Evolutionary conservation across 2,888 invertebrate species (phyloP).

Genomic region (Malthinus seriepunctatus): DNA sequence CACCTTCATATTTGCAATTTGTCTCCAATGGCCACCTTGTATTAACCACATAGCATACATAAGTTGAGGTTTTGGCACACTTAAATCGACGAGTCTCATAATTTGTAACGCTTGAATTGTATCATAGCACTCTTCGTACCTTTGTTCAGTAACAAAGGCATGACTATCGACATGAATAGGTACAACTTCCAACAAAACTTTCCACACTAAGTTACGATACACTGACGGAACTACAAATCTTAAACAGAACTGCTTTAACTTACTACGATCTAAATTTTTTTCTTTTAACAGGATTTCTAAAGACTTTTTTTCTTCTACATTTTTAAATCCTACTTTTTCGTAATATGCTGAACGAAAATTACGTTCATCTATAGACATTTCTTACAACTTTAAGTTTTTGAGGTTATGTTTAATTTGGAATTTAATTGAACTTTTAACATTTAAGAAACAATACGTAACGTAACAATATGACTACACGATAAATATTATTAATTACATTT

Average conservation of each 20-base stretch:
- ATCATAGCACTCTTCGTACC: slow-evolving; percentile 76
- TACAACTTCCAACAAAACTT: slow-evolving; percentile 78
- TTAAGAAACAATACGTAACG: too few relatives aligned
- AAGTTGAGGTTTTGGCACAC: slow-evolving; percentile 68
- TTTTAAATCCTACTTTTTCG: slow-evolving; percentile 87
- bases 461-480: too few relatives aligned
- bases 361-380: slow-evolving; percentile 68
- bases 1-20: slow-evolving; percentile 57
- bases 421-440: too few relatives aligned
- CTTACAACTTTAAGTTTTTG: too few relatives aligned
- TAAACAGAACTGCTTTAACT: slow-evolving; percentile 83
- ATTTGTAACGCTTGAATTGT: slow-evolving; percentile 70
- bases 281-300: slow-evolving; percentile 87
- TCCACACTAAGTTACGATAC: slow-evolving; percentile 83
- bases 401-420: too few relatives aligned
- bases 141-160: slow-evolving; percentile 73
- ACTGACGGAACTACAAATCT: slow-evolving; percentile 82
- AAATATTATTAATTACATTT: too few relatives aligned
- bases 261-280: slow-evolving; percentile 75
- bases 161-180: slow-evolving; percentile 79
- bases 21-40: slow-evolving; percentile 66
- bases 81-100: slow-evolving; percentile 66
- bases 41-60: slow-evolving; percentile 81
- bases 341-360: slow-evolving; percentile 84
- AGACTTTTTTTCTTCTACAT: slow-evolving; percentile 89